Conservation (phyloP, 2,113 vertebrate species). For the Phalacrocorax aristotelis region DNA sequence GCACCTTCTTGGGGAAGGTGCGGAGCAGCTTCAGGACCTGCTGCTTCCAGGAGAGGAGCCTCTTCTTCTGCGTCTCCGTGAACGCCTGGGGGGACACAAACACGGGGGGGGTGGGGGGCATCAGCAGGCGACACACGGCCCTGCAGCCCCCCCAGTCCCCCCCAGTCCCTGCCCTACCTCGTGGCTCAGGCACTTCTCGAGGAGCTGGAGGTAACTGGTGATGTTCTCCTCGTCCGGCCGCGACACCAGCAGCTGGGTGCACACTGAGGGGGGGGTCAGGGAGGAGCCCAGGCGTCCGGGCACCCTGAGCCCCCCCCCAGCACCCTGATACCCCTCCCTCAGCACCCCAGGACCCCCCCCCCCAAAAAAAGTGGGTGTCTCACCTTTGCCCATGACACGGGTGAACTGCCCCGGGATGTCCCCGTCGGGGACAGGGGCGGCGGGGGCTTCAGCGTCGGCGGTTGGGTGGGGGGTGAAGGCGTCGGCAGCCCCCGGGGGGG, state of each 20-base stretch:
- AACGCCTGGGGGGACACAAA: conserved; percentile 78
- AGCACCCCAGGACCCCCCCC: no score
- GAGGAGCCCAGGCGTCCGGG: no score
- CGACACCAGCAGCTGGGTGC: conserved; percentile 92
- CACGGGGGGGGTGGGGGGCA: no score
- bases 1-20: conserved; percentile 88
- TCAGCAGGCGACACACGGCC: no score
- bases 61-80: conserved; percentile 93
- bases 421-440: conserved; percentile 85
- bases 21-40: conserved; percentile 92
- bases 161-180: conserved; percentile 74
- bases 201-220: conserved; percentile 92
- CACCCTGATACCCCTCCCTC: no score
- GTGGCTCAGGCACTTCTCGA: conserved; percentile 91
- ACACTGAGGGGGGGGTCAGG: conserved; percentile 73
- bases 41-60: conserved; percentile 93
- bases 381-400: conserved; percentile 95
- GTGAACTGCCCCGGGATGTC: conserved; percentile 94
- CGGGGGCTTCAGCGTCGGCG: conserved; percentile 78
- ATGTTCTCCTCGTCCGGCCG: conserved; percentile 95
- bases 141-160: not conserved
- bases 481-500: not conserved
- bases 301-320: not conserved
- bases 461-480: not conserved
- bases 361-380: not conserved